These are phyloP conservation scores for Hypercompe scribonia DNA, from an alignment of 2,888 invertebrate species.

Conservation along the genomic window DNA sequence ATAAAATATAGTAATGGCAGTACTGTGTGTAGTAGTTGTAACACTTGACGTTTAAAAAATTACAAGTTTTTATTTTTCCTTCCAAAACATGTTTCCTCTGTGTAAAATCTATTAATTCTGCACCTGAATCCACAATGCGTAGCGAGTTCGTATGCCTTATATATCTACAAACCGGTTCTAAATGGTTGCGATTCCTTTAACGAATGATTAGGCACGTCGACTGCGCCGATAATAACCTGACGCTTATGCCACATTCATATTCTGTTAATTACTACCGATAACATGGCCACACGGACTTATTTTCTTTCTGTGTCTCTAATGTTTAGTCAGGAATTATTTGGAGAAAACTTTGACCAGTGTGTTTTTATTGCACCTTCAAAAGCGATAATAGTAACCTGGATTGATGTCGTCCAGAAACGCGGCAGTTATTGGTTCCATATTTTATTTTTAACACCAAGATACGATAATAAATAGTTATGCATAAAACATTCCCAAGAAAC, in stretches of 20 bases:
- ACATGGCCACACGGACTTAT: neutral
- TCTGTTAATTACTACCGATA: slow-evolving; percentile 21
- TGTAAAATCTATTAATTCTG: neutral
- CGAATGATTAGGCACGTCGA: slow-evolving; percentile 35
- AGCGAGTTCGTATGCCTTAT: slow-evolving; percentile 15
- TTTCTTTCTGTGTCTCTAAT: neutral
- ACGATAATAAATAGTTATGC: too few relatives aligned
- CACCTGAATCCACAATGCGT: neutral
- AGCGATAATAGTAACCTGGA: neutral
- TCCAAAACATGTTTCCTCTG: neutral
- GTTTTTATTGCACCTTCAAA: neutral
- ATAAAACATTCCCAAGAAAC: too few relatives aligned
- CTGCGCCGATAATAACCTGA: slow-evolving; percentile 20
- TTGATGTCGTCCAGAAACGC: too few relatives aligned
- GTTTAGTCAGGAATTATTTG: neutral
- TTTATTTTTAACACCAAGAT: neutral
- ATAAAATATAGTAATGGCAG: neutral
- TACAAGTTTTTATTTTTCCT: neutral
- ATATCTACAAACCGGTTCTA: slow-evolving; percentile 40
- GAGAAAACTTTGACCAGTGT: neutral
- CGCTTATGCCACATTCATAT: slow-evolving; percentile 40
- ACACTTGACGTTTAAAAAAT: neutral
- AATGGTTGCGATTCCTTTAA: slow-evolving; percentile 43
- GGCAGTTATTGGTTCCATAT: neutral
- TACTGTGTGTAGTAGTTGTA: neutral